Percentiles rank a stretch among this genome's conserved stretches.
phyloP scores from a whole-genome alignment of 2,888 invertebrate genomes.

The Caenorhabditis angaria region DNA sequence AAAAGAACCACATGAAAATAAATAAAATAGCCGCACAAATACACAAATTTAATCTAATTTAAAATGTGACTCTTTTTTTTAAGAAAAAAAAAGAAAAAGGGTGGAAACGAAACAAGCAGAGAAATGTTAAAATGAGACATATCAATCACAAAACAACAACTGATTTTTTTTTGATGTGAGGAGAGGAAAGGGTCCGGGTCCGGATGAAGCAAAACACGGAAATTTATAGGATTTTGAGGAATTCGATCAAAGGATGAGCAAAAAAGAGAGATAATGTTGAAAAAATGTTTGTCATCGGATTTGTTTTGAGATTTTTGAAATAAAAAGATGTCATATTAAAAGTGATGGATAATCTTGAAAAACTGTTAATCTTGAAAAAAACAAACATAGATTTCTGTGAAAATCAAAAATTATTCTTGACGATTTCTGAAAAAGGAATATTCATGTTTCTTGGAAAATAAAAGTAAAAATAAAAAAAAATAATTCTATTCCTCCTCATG shows the following conservation, averaged over 20 bases:
- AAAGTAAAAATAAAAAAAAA: too few species aligned
- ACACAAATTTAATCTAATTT: constrained; percentile 11
- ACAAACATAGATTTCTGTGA: too few species aligned
- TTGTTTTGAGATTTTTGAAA: too few species aligned
- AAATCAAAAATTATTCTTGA: too few species aligned
- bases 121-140: constrained; percentile 8
- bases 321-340: too few species aligned
- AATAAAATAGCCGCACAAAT: constrained; percentile 6
- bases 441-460: too few species aligned
- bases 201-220: constrained; percentile 11
- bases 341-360: too few species aligned
- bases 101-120: background rate
- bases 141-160: constrained; percentile 9
- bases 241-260: background rate
- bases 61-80: constrained; percentile 7
- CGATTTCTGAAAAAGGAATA: too few species aligned
- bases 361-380: too few species aligned
- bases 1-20: constrained; percentile 2
- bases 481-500: too few species aligned
- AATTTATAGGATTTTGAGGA: constrained; percentile 1
- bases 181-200: constrained; percentile 4
- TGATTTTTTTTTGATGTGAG: constrained; percentile 6
- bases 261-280: constrained; percentile 6
- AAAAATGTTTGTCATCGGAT: too few species aligned
- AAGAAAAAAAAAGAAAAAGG: background rate